Evolutionary conservation across 53 echinoderm and acorn worm genomes (phyloP).

Genomic region (Holothuria scabra): DNA sequence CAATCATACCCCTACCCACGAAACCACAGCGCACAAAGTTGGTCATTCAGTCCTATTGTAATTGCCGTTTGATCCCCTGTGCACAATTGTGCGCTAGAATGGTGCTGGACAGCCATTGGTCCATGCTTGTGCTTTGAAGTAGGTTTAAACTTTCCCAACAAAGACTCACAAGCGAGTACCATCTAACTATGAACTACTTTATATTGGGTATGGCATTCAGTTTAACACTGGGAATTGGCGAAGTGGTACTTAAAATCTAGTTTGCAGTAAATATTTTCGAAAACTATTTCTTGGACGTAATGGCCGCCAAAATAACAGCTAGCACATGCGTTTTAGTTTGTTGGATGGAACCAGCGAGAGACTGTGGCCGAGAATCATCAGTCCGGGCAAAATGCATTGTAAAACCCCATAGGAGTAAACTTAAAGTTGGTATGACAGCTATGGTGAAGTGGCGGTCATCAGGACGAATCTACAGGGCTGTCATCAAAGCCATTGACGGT

Average conservation of each 20-base stretch:
- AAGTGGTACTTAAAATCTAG: too few relatives aligned
- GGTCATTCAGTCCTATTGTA: background rate
- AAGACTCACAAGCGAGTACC: too few relatives aligned
- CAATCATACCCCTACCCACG: background rate
- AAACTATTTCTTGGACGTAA: background rate
- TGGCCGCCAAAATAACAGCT: constrained; percentile 21
- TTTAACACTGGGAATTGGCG: too few relatives aligned
- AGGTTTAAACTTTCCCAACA: background rate
- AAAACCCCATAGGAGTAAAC: constrained; percentile 20
- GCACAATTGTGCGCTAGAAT: constrained; percentile 5
- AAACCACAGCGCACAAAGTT: background rate
- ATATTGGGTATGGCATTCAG: too few relatives aligned
- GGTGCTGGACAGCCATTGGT: constrained; percentile 3
- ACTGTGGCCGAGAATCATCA: constrained; percentile 20
- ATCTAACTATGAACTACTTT: too few relatives aligned
- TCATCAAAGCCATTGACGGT: constrained; percentile 21
- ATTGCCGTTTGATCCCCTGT: constrained; percentile 8
- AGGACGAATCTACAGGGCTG: constrained; percentile 7
- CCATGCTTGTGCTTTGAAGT: constrained; percentile 7
- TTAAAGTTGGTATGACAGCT: background rate
- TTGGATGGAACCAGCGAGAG: constrained; percentile 22
- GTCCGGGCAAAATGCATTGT: constrained; percentile 3
- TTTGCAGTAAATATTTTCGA: too few relatives aligned
- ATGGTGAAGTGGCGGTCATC: constrained; percentile 22
- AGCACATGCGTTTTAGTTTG: constrained; percentile 1